These are phyloP conservation scores for Helicoverpa armigera DNA, from an alignment of 1,140 invertebrate genomes.

Conservation along the genomic window DNA sequence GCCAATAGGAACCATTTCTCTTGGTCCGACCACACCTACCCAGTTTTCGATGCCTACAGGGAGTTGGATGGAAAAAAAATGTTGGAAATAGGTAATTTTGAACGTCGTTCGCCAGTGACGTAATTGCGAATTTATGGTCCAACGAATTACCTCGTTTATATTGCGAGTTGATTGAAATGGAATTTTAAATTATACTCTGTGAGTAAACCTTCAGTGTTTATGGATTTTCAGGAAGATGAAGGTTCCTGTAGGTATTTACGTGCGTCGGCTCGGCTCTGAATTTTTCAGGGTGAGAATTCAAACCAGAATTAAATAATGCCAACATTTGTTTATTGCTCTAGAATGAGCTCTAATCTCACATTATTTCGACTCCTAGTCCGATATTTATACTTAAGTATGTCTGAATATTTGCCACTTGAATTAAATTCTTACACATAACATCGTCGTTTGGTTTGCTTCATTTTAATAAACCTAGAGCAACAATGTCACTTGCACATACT, in stretches of 20 bases:
- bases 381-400: not conserved
- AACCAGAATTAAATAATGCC: not conserved
- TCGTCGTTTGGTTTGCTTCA: too few relatives aligned
- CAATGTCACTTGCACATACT: too few relatives aligned
- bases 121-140: constrained; percentile 80
- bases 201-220: constrained; percentile 40
- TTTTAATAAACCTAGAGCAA: too few relatives aligned
- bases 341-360: too few relatives aligned
- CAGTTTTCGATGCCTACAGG: constrained; percentile 83
- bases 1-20: constrained; percentile 77
- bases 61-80: constrained; percentile 81
- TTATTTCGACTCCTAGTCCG: not conserved
- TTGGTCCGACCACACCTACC: constrained; percentile 76
- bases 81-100: constrained; percentile 85
- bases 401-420: too few relatives aligned
- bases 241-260: constrained; percentile 11
- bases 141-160: constrained; percentile 70
- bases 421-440: too few relatives aligned
- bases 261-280: not conserved
- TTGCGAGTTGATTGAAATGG: constrained; percentile 75
- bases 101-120: constrained; percentile 80
- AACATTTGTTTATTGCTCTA: too few relatives aligned
- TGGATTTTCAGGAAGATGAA: not conserved
- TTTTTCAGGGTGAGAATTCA: not conserved
- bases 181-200: constrained; percentile 57